phyloP scores from a whole-genome alignment of 2,113 vertebrate species.

The Heliornis fulica region DNA sequence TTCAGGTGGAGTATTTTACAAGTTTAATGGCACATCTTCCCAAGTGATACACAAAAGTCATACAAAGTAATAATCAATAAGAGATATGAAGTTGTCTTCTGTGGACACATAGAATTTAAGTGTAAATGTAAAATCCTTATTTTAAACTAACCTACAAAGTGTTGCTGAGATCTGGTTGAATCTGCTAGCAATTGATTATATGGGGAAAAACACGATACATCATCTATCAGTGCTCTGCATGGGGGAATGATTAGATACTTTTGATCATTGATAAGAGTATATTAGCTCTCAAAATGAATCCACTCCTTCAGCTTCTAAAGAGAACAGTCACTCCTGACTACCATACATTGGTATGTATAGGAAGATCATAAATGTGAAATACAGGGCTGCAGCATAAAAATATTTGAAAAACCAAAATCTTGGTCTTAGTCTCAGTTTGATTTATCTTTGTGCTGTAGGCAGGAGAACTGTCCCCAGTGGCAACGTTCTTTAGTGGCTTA shows the following conservation, averaged over 20 bases:
- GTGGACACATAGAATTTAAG: neutral
- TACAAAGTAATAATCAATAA: neutral
- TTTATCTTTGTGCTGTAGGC: constrained; percentile 51
- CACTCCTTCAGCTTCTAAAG: constrained; percentile 17
- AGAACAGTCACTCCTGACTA: neutral
- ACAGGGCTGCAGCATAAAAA: neutral
- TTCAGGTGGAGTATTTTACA: neutral
- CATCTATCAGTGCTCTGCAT: constrained; percentile 25
- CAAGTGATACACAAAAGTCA: neutral
- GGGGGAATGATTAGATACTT: constrained; percentile 25
- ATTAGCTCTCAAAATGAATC: constrained; percentile 33
- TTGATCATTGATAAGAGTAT: constrained; percentile 4
- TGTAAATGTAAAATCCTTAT: neutral
- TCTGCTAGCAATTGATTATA: neutral
- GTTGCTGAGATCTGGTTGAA: neutral
- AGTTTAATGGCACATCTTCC: neutral
- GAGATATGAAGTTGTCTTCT: neutral
- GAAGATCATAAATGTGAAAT: neutral
- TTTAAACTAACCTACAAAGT: neutral
- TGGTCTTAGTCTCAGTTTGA: constrained; percentile 4
- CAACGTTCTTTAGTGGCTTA: constrained; percentile 34
- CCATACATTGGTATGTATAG: neutral
- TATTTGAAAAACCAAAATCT: constrained; percentile 34
- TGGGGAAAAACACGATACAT: neutral
- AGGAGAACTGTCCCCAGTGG: constrained; percentile 30